phyloP scores from a whole-genome alignment of 2,113 vertebrate genomes.

The Pithys albifrons region DNA sequence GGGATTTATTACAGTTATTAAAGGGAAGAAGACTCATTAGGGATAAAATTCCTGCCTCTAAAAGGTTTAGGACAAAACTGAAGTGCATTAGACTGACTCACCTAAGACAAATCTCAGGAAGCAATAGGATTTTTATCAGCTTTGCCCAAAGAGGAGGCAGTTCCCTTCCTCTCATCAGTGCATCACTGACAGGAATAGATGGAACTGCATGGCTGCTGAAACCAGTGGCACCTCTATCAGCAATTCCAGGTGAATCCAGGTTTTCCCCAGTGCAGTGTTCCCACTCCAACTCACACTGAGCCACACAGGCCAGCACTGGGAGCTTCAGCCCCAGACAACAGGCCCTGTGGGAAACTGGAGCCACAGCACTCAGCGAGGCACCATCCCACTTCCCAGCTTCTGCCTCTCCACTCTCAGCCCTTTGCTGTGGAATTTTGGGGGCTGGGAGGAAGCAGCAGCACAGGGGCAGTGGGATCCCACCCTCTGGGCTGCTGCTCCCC shows the following conservation, averaged over 20 bases:
- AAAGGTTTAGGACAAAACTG: background rate
- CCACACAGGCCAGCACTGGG: background rate
- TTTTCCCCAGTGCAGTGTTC: background rate
- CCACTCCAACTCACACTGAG: background rate
- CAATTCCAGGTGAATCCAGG: background rate
- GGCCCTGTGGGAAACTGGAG: background rate
- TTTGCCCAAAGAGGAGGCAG: background rate
- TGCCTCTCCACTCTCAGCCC: accelerated
- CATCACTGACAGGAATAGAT: accelerated
- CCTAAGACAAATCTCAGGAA: background rate
- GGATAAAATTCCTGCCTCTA: background rate
- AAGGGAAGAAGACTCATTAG: background rate
- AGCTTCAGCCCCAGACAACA: background rate
- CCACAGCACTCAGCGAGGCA: accelerated
- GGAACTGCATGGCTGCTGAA: accelerated
- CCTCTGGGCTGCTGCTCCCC: background rate
- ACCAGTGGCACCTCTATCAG: background rate
- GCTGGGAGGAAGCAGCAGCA: background rate
- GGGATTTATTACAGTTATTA: background rate
- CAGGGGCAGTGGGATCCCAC: accelerated
- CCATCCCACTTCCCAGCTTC: background rate
- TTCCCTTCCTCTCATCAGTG: accelerated
- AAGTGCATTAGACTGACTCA: background rate
- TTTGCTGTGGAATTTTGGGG: background rate
- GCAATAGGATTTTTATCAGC: background rate